Evolutionary conservation across 2,113 vertebrate species (phyloP), one percentile per base, ranked within the genome.

Genomic region (Mugil cephalus): DNA sequence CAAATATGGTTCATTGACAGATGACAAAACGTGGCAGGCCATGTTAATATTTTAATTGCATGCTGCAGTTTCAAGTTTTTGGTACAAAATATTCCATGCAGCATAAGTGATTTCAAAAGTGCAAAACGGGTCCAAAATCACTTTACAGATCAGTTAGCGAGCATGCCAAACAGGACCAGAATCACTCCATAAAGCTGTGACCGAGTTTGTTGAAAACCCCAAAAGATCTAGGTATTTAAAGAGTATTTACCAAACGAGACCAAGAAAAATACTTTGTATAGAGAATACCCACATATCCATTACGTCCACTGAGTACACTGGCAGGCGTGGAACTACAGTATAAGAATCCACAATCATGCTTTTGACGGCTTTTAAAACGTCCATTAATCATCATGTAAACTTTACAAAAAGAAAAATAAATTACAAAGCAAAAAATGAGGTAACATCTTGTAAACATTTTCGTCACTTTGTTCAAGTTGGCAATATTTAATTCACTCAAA

Each of bases 31-130:
- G 52, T 8, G 48, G 50, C 18, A 47, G 62, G 40, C 51, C 54
- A 71, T 54, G 76, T 85, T 34, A 83, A 19, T 71, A 17, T 86
- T 93, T 92, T 85, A 84, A 84, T 87, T 87, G 48, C 89, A 92
- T 93, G 83, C 86, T 89, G 83, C 87, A 87, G 54, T 89, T 90
- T 90, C 78, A 88, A 84, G 77, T 59, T 84, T 72, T 82, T 84
- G 54, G 79, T 94, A 93, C 93, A 93, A 94, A 94, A 87, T 88
- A 90, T 74, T 82, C 83, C 93, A 94, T 95, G 93, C 93, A 91
- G 91, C 91, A 92, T 94, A 50, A 69, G 75, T 86, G 63, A 43
- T 83, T 89, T 88, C 64, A 80, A 88, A 93, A 94, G 93, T 94
- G 91, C 91, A 92, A 91, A 93, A 93, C 88, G 36, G 81, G 38